phyloP scores from a whole-genome alignment of 2,888 invertebrate genomes.

The Morinoia aosen region DNA sequence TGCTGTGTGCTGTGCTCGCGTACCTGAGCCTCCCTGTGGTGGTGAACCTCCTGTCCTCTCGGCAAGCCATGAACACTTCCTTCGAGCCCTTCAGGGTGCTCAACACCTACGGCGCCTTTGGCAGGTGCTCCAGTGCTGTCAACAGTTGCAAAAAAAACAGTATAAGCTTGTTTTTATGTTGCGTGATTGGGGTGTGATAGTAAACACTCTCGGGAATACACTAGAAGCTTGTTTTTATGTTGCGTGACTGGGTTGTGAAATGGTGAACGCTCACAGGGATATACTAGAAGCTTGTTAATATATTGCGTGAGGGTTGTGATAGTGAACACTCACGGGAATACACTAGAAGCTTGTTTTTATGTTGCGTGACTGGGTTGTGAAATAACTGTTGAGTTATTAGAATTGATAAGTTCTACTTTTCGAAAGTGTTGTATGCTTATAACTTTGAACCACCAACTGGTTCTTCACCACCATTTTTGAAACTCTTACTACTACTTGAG shows the following conservation, averaged over 20 bases:
- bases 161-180: not conserved
- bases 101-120: constrained; percentile 74
- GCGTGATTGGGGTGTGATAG: constrained; percentile 67
- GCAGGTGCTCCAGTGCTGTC: constrained; percentile 70
- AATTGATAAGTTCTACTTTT: too few relatives aligned
- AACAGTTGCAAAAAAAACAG: not conserved
- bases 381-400: too few relatives aligned
- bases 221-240: constrained; percentile 7
- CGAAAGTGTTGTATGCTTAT: too few relatives aligned
- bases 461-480: too few relatives aligned
- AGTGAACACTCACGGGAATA: constrained; percentile 67
- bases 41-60: constrained; percentile 71
- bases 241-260: not conserved
- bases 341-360: not conserved
- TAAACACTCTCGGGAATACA: constrained; percentile 60
- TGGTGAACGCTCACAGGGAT: too few relatives aligned
- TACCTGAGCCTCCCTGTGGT: constrained; percentile 73
- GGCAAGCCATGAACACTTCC: constrained; percentile 73
- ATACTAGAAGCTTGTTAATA: not conserved
- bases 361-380: not conserved
- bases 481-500: too few relatives aligned
- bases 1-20: constrained; percentile 70
- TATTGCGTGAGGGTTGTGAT: constrained; percentile 63
- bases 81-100: constrained; percentile 73
- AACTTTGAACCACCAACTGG: too few relatives aligned